A percentile compares a stretch with the other conserved stretches of the same genome.
These are phyloP conservation scores for Ceyx margarethae DNA, from an alignment of 2,113 vertebrate genomes.

Conservation along the genomic window DNA sequence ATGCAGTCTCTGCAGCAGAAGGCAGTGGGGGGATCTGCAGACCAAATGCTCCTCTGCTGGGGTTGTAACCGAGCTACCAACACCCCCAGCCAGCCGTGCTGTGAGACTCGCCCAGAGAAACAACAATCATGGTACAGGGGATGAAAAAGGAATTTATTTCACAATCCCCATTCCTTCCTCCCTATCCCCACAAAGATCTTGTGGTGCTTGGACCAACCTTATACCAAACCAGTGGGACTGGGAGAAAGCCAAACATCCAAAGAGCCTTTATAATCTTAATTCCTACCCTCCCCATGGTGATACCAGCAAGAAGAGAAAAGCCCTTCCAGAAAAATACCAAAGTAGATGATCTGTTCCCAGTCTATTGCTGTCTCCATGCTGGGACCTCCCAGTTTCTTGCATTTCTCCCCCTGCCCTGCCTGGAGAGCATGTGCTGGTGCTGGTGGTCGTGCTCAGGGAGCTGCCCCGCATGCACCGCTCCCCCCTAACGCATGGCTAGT, in stretches of 20 bases:
- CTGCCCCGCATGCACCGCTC: background rate
- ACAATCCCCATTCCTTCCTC: background rate
- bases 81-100: background rate
- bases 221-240: background rate
- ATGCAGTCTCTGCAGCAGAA: background rate
- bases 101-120: background rate
- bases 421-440: background rate
- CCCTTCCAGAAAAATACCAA: background rate
- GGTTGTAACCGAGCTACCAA: background rate
- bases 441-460: fast-evolving
- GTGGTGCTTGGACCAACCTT: background rate
- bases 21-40: background rate
- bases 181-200: background rate
- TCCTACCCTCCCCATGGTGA: background rate
- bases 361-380: background rate
- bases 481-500: background rate
- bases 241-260: background rate
- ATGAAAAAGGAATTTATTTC: background rate
- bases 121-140: background rate
- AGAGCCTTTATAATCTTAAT: background rate
- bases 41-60: background rate
- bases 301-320: background rate
- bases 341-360: background rate
- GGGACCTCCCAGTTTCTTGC: background rate
- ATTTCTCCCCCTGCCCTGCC: background rate